Conservation (phyloP, 2,888 invertebrate species). For the Lucinisca nassula region DNA sequence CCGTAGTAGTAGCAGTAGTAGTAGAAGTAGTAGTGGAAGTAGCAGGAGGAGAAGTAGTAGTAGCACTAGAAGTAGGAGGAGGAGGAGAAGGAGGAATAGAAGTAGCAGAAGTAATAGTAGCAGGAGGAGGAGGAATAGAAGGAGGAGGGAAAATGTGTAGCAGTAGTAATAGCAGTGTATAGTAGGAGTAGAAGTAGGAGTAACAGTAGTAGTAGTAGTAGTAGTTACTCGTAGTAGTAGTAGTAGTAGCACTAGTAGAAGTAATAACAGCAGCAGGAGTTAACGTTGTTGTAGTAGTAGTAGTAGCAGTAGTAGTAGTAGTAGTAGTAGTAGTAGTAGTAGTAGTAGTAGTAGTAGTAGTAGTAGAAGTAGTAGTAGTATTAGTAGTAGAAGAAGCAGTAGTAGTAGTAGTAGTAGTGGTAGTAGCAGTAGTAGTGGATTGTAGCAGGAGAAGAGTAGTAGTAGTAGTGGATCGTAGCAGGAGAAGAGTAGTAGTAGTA, state of each 20-base stretch:
- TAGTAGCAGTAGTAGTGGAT: not conserved
- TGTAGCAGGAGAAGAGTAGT: not conserved
- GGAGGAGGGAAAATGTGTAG: not conserved
- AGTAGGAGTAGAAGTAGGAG: not conserved
- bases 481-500: not conserved
- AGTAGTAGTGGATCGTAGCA: not conserved
- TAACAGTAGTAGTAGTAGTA: not conserved
- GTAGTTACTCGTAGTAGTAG: no score
- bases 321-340: no score
- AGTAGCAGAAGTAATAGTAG: not conserved
- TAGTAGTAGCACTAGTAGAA: no score
- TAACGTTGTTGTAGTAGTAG: constrained; percentile 6
- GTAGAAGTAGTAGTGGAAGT: not conserved
- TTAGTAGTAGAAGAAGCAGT: no score
- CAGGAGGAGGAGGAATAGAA: not conserved
- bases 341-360: constrained; percentile 45
- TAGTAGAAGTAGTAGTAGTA: no score
- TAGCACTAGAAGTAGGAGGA: not conserved
- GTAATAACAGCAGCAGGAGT: no score
- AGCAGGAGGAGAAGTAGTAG: not conserved
- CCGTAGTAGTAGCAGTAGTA: not conserved
- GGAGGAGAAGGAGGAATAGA: not conserved
- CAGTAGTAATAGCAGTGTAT: not conserved
- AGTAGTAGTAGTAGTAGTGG: no score
- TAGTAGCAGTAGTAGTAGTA: no score